Evolutionary conservation across 30 jellyfish, hydroid and myxozoan species (phyloP).

Genomic region (Haliclystus octoradiatus): DNA sequence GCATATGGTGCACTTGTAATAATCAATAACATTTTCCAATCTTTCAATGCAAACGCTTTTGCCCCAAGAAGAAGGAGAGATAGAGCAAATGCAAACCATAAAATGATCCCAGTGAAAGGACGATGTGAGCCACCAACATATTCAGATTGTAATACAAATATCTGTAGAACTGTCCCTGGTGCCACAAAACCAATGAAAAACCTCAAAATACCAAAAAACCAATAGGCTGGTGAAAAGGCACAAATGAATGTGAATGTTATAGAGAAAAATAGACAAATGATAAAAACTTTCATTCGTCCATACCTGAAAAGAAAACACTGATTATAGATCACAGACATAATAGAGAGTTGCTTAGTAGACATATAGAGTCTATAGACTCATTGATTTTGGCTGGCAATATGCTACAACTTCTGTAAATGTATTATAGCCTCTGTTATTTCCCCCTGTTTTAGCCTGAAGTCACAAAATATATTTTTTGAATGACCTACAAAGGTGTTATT

Average conservation of each 20-base stretch:
- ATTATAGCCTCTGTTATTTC: too few relatives aligned
- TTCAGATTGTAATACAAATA: conserved; percentile 26
- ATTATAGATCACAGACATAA: too few relatives aligned
- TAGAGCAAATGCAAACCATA: conserved; percentile 39
- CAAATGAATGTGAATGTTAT: conserved; percentile 31
- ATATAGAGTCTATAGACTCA: too few relatives aligned
- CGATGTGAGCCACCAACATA: conserved; percentile 40
- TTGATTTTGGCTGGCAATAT: too few relatives aligned
- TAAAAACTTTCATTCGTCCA: conserved; percentile 41
- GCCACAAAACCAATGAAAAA: conserved; percentile 37
- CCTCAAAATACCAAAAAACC: conserved; percentile 39
- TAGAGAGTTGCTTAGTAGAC: too few relatives aligned
- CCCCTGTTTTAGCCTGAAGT: too few relatives aligned
- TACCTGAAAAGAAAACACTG: conserved; percentile 28
- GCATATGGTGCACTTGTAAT: conserved; percentile 19
- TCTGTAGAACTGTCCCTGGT: conserved; percentile 32
- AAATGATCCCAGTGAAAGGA: conserved; percentile 44
- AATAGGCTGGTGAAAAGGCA: conserved; percentile 60
- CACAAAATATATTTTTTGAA: too few relatives aligned
- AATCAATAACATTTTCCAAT: conserved; percentile 38
- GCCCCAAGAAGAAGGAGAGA: conserved; percentile 34
- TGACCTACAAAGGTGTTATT: too few relatives aligned
- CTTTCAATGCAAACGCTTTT: conserved; percentile 28
- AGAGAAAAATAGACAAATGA: conserved; percentile 10
- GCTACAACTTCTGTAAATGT: too few relatives aligned